Conservation (phyloP, 2,888 invertebrate genomes). For the Lasioglossum vierecki region DNA sequence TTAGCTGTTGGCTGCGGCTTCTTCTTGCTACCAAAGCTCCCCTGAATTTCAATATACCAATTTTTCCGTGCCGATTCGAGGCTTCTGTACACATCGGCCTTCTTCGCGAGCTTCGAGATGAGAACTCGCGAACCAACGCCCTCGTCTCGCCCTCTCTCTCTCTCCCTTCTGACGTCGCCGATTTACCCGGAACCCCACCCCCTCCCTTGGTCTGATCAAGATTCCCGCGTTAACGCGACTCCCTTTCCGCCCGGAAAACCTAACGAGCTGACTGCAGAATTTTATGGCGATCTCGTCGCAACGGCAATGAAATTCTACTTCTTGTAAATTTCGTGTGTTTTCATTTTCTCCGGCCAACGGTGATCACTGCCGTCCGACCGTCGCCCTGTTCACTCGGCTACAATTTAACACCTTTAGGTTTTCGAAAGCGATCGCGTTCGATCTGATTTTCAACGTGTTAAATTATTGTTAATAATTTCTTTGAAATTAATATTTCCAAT, state of each 20-base stretch:
- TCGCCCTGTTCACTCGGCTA: not conserved
- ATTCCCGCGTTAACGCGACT: not conserved
- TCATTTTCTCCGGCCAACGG: not conserved
- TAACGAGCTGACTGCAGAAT: conserved; percentile 1
- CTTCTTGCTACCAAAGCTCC: conserved; percentile 42
- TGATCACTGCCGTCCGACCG: not conserved
- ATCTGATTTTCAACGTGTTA: too few relatives aligned
- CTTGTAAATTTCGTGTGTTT: not conserved
- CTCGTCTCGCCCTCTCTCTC: too few relatives aligned
- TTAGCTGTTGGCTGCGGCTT: conserved; percentile 60
- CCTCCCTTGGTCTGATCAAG: not conserved
- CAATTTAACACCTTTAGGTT: not conserved
- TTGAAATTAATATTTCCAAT: too few relatives aligned
- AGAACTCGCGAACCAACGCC: not conserved
- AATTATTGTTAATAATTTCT: too few relatives aligned
- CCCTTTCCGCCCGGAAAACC: not conserved
- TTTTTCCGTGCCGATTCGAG: conserved; percentile 35
- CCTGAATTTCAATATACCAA: conserved; percentile 62
- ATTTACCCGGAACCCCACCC: not conserved
- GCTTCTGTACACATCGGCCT: conserved; percentile 13
- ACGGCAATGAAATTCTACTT: not conserved
- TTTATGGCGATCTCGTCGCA: not conserved
- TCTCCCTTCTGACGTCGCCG: not conserved
- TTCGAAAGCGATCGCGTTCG: not conserved
- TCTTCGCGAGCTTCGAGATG: not conserved